Base-by-base conservation (phyloP, 2,113 vertebrate genomes). In the Opisthocomus hoazin region DNA sequence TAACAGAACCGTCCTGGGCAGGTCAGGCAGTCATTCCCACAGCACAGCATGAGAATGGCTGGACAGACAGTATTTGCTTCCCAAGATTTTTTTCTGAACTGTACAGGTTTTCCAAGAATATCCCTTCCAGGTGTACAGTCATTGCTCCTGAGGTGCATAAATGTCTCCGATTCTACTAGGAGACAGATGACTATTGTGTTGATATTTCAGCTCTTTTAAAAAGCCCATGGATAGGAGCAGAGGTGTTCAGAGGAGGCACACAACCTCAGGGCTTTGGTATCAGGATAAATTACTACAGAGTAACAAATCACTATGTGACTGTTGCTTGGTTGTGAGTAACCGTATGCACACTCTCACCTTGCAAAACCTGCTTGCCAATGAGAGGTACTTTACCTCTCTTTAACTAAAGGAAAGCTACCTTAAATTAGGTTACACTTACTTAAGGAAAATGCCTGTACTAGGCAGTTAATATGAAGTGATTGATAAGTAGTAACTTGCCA, bases 61-160 rank as follows among this genome's bases (percentile, higher is more conserved):
- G 74, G 30, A 53, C 70, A 82, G 87, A 41, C 36, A 45, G 3
- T 36, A 17, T 63, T 70, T 89, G 23, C 57, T 81, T 79, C 36
- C 17, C 18, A 57, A 37, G 36, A 43, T 30, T 71, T 91, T 91
- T 84, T 68, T 48, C 50, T 80, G 22, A 84, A 78, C 65, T 91
- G 45, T 36, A 46, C 87, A 54, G 29, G 12, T 78, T 94, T 96
- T 94, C 83, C 75, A 73, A 50, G 77, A 89, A 68, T 79, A 89
- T 76, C 34, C 77, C 48, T 84, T 94, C 80, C 65, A 41, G 77
- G 50, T 64, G 57, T 93, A 46, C 39, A 63, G 27, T 84, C 56
- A 64, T 75, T 92, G 89, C 84, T 96, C 60, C 65, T 68, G 87
- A 94, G 94, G 60, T 94, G 30, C 65, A 43, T 95, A 92, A 92